Evolutionary conservation across 2,797 vertebrate species (phyloP).

Genomic region (Hydrolagus colliei): DNA sequence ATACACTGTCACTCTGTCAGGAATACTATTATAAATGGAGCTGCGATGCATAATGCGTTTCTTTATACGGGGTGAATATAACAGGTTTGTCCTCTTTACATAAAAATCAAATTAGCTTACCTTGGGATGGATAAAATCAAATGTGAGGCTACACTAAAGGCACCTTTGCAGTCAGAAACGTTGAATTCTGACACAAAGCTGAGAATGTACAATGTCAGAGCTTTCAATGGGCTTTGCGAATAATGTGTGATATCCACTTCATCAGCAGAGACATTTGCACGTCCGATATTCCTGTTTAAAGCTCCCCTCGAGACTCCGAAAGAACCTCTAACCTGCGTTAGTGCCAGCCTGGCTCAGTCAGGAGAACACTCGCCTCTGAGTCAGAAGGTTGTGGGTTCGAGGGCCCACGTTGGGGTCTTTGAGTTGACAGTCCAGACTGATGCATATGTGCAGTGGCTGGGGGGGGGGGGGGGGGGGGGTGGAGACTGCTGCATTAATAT

Average conservation of each 20-base stretch:
- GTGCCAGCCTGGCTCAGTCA: too few species aligned
- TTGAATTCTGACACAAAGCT: not conserved
- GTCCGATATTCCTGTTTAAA: not conserved
- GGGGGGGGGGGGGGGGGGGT: too few species aligned
- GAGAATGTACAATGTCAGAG: not conserved
- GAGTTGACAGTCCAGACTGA: too few species aligned
- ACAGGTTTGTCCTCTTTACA: not conserved
- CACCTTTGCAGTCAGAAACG: conserved; percentile 11
- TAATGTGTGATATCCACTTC: not conserved
- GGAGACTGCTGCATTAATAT: too few species aligned
- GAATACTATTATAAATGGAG: conserved; percentile 12
- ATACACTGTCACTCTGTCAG: conserved; percentile 20
- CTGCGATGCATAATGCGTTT: conserved; percentile 12
- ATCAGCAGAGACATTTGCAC: conserved; percentile 2
- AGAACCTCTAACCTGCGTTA: too few species aligned
- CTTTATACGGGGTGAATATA: not conserved
- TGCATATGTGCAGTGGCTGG: too few species aligned
- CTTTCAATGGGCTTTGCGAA: not conserved
- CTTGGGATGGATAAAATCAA: conserved; percentile 23
- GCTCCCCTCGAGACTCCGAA: too few species aligned
- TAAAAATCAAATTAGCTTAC: conserved; percentile 17
- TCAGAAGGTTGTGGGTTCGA: too few species aligned
- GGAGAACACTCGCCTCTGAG: too few species aligned
- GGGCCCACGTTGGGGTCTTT: too few species aligned
- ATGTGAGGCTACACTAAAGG: conserved; percentile 7